A percentile compares a stretch with the other conserved stretches of the same genome.
phyloP scores from a whole-genome alignment of 2,113 vertebrate species.

The Oriolus oriolus region DNA sequence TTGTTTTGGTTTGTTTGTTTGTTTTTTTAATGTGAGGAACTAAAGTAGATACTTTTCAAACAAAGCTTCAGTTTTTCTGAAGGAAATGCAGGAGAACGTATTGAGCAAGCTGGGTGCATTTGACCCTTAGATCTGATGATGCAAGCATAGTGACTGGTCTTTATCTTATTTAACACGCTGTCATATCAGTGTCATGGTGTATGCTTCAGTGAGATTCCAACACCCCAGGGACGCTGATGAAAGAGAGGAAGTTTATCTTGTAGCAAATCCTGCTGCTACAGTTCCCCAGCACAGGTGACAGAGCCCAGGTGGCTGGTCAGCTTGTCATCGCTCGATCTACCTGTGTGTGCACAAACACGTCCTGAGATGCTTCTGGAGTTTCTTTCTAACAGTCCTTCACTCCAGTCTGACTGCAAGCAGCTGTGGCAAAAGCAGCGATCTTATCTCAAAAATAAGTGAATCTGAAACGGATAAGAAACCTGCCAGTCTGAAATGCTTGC shows the following conservation, averaged over 20 bases:
- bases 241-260: not conserved
- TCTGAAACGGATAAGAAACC: not conserved
- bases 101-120: not conserved
- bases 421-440: not conserved
- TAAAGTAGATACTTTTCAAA: not conserved
- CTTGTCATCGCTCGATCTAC: not conserved
- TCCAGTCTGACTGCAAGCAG: not conserved
- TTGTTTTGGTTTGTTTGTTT: not conserved
- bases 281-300: not conserved
- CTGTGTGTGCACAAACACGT: rapidly evolving
- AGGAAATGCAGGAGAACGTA: not conserved
- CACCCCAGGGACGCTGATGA: not conserved
- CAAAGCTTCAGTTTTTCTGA: not conserved
- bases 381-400: not conserved
- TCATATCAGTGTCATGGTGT: not conserved
- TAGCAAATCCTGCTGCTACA: not conserved
- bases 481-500: not conserved
- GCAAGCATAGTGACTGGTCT: not conserved
- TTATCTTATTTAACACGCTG: not conserved
- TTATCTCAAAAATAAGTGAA: not conserved
- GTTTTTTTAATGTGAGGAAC: not conserved
- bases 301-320: not conserved
- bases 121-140: not conserved
- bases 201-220: not conserved
- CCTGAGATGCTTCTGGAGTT: not conserved